Percentiles rank a stretch among this genome's conserved stretches.
These are phyloP conservation scores for Setophaga kirtlandii DNA, from an alignment of 2,113 vertebrate genomes.

Conservation along the genomic window DNA sequence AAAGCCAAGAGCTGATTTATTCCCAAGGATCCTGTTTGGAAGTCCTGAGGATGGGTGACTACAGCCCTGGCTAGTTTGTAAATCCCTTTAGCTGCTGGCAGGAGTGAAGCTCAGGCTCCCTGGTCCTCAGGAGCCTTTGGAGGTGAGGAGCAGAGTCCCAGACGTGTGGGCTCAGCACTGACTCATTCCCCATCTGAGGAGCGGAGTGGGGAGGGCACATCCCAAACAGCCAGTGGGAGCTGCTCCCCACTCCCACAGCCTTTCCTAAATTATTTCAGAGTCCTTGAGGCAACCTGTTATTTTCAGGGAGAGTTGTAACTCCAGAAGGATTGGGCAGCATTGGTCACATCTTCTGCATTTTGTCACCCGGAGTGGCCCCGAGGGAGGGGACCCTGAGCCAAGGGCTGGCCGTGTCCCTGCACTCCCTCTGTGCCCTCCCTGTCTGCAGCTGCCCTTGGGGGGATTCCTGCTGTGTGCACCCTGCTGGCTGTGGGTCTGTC, in stretches of 20 bases:
- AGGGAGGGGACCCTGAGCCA: fast-evolving
- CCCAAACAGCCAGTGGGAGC: constrained; percentile 31
- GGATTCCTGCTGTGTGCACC: neutral
- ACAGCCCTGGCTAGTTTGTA: neutral
- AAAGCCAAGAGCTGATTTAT: neutral
- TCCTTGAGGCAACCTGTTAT: constrained; percentile 14
- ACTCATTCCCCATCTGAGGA: constrained; percentile 55
- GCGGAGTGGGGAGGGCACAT: neutral
- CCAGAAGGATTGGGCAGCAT: neutral
- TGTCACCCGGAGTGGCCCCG: fast-evolving
- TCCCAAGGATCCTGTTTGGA: neutral
- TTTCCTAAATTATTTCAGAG: constrained; percentile 47
- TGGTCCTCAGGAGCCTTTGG: constrained; percentile 4
- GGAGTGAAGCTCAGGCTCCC: neutral
- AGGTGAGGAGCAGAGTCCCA: constrained; percentile 35
- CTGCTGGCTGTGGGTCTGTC: neutral
- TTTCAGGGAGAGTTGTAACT: constrained; percentile 23
- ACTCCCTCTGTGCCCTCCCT: neutral
- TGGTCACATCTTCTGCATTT: neutral
- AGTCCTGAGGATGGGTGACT: neutral
- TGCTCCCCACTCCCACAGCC: constrained; percentile 37
- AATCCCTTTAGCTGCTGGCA: neutral
- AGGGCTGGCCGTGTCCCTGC: neutral
- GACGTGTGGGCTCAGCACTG: constrained; percentile 61
- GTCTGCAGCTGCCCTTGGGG: neutral